These are phyloP conservation scores for Trachemys scripta DNA, from an alignment of 2,113 vertebrate genomes.

Conservation along the genomic window DNA sequence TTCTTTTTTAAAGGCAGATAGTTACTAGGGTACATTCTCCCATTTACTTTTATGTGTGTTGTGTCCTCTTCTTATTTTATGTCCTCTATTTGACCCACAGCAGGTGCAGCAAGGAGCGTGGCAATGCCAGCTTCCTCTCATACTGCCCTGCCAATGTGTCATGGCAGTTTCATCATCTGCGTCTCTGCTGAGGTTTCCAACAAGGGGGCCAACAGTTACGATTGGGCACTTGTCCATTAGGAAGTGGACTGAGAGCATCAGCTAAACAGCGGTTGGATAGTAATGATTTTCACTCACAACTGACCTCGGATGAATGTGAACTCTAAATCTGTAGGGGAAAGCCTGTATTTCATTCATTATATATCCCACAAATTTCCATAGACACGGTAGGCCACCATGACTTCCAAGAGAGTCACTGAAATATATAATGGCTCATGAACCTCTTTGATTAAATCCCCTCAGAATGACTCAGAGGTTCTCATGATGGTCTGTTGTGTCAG, in stretches of 20 bases:
- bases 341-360: neutral
- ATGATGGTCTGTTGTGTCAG: neutral
- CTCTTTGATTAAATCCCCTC: neutral
- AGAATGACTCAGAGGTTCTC: neutral
- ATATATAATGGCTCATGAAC: neutral
- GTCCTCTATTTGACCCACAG: conserved; percentile 45
- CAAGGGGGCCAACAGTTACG: neutral
- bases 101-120: conserved; percentile 21
- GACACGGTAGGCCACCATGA: neutral
- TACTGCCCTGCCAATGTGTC: conserved; percentile 52
- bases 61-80: conserved; percentile 62
- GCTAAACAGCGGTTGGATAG: conserved; percentile 29
- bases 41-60: conserved; percentile 59
- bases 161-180: neutral
- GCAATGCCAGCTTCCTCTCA: conserved; percentile 61
- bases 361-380: neutral
- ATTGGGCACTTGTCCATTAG: neutral
- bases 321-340: conserved; percentile 10
- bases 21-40: neutral
- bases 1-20: conserved; percentile 11
- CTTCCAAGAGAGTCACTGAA: conserved; percentile 13
- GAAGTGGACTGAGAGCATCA: conserved; percentile 35
- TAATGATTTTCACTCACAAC: neutral
- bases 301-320: neutral
- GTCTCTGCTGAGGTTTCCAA: conserved; percentile 62